Base-by-base conservation (phyloP, 2,113 vertebrate genomes). In the Melanerpes formicivorus region DNA sequence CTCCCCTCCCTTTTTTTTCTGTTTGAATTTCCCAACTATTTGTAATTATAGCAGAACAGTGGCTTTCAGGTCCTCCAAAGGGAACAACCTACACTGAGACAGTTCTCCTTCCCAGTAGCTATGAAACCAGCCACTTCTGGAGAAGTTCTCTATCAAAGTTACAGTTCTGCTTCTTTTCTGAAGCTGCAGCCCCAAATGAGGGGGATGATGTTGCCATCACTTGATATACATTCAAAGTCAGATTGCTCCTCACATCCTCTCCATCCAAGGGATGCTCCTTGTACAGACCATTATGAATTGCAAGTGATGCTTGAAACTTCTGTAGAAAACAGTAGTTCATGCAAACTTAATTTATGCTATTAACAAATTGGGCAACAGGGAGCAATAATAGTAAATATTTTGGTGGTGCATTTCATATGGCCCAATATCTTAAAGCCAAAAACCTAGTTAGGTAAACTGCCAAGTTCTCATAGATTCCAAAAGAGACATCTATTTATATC, bases 111-210 rank as follows among this genome's bases (percentile, higher is more conserved):
- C 64, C 74, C 74, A 22, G 25, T 7, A 81, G 67, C 80, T 74
- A 84, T 0, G 58, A 93, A 94, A 96, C 83, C 44, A 93, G 50
- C 16, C 52, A 63, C 71, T 79, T 90, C 71, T 75, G 81, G 77
- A 88, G 78, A 30, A 87, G 46, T 91, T 91, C 65, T 67, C 58
- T 60, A 79, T 66, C 69, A 21, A 75, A 91, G 72, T 91, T 71
- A 92, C 56, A 80, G 91, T 95, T 95, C 89, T 93, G 81, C 87
- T 96, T 94, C 74, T 77, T 32, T 80, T 25, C 89, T 72, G 81
- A 87, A 84, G 67, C 77, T 93, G 81, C 19, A 89, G 81, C 75
- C 75, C 42, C 67, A 77, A 0, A 73, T 10, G 30, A 52, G 7
- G 56, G 46, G 27, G 34, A 17, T 25, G 27, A 59, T 64, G 30